Percentiles rank a stretch among this genome's conserved stretches.
Evolutionary conservation across 2,797 vertebrate genomes (phyloP).

Genomic region (Champsocephalus esox): DNA sequence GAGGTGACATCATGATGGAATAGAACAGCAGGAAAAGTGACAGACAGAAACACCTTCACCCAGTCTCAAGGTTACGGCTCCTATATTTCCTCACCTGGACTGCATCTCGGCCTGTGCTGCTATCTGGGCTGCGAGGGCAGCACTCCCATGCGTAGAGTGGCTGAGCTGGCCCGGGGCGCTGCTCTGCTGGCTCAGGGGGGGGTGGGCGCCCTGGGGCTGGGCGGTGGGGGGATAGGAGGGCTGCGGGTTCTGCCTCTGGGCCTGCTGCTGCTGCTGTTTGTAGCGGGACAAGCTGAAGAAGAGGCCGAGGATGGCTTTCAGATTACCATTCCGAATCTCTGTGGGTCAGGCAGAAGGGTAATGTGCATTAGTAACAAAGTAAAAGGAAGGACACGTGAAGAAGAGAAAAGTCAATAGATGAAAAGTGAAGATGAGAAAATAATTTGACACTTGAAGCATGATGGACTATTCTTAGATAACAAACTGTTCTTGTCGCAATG

Average conservation of each 20-base stretch:
- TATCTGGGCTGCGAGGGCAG: constrained; percentile 79
- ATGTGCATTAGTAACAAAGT: neutral
- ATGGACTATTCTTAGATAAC: neutral
- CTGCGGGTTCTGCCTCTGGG: constrained; percentile 84
- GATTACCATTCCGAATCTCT: constrained; percentile 99
- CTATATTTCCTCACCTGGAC: constrained; percentile 89
- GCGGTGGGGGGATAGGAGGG: constrained; percentile 75
- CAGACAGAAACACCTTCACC: constrained; percentile 2
- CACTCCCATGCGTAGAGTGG: constrained; percentile 83
- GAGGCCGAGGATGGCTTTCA: constrained; percentile 97
- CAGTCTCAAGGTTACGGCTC: constrained; percentile 1
- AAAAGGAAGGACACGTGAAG: neutral
- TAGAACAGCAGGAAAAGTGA: constrained; percentile 34
- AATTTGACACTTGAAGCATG: neutral
- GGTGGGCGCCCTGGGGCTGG: constrained; percentile 81
- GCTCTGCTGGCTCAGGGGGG: constrained; percentile 82
- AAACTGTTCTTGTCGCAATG: neutral
- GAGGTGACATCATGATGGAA: constrained; percentile 62
- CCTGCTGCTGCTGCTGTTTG: constrained; percentile 94
- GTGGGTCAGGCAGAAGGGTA: constrained; percentile 57
- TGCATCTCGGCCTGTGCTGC: constrained; percentile 97
- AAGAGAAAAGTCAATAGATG: neutral
- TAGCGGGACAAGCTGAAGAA: constrained; percentile 98
- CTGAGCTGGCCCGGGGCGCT: constrained; percentile 84
- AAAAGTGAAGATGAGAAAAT: neutral